A percentile compares a stretch with the other conserved stretches of the same genome.
These are phyloP conservation scores for Tinamus major DNA, from an alignment of 2,797 vertebrate species.

Conservation along the genomic window DNA sequence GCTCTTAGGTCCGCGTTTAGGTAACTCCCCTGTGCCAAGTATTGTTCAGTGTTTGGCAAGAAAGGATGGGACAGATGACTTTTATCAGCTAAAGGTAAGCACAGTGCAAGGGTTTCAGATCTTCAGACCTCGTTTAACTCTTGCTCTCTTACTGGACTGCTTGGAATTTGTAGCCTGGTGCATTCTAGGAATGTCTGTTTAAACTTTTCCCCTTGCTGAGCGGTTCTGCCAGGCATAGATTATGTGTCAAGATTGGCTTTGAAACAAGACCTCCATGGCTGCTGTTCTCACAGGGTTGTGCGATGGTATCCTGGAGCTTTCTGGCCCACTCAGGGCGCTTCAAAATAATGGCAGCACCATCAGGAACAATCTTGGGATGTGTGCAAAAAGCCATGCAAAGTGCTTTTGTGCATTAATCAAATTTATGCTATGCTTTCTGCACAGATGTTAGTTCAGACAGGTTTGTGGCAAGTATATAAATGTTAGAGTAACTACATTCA, in stretches of 20 bases:
- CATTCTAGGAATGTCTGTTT: neutral
- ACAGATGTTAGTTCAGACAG: neutral
- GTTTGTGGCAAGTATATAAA: neutral
- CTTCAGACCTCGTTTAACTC: neutral
- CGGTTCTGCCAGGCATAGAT: neutral
- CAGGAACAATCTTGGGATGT: neutral
- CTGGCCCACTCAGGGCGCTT: neutral
- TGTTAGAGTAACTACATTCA: neutral
- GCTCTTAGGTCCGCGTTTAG: conserved; percentile 91
- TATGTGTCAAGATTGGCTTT: neutral
- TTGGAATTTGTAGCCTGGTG: neutral
- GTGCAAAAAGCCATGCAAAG: neutral
- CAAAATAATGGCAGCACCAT: neutral
- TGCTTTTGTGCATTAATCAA: neutral
- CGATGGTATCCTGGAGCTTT: neutral
- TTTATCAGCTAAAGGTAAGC: conserved; percentile 98
- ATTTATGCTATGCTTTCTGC: neutral
- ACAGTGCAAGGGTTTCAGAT: neutral
- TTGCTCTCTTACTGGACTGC: neutral
- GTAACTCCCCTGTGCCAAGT: conserved; percentile 98
- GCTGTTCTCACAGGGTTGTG: neutral
- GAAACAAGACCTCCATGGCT: neutral
- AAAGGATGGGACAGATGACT: conserved; percentile 99
- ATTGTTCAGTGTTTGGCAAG: conserved; percentile 99
- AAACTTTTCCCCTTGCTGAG: neutral